Conservation (phyloP, 2,888 invertebrate species). For the Miltochrista miniata region DNA sequence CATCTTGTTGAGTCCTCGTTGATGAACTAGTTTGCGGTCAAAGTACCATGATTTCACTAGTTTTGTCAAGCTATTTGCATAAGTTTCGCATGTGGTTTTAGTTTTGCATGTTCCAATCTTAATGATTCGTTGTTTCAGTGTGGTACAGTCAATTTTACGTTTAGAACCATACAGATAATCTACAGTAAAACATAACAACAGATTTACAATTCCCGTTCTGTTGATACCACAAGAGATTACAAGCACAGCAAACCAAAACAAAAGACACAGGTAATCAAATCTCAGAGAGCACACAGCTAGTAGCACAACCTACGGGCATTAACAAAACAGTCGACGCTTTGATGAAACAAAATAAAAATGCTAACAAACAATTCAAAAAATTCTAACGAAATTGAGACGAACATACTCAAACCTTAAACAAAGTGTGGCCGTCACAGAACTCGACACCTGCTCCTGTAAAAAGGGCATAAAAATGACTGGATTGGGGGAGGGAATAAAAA, state of each 20-base stretch:
- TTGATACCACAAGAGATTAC: constrained; percentile 3
- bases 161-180: background rate
- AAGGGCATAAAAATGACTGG: constrained; percentile 50
- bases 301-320: constrained; percentile 7
- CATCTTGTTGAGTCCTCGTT: constrained; percentile 23
- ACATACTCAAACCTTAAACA: constrained; percentile 52
- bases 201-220: background rate
- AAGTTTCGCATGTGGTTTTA: background rate
- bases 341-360: constrained; percentile 1
- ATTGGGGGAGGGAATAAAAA: constrained; percentile 39
- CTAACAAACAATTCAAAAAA: constrained; percentile 37
- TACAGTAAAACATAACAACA: background rate
- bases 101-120: no score
- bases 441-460: constrained; percentile 59
- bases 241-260: constrained; percentile 6
- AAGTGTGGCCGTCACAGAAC: constrained; percentile 54
- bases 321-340: constrained; percentile 13
- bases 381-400: constrained; percentile 48
- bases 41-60: background rate
- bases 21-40: constrained; percentile 19
- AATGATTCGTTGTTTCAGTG: no score
- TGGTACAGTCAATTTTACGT: no score
- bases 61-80: background rate
- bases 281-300: constrained; percentile 10
- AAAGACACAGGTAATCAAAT: constrained; percentile 18